Conservation (phyloP, 1,140 invertebrate species). For the Drosophila sturtevanti region DNA sequence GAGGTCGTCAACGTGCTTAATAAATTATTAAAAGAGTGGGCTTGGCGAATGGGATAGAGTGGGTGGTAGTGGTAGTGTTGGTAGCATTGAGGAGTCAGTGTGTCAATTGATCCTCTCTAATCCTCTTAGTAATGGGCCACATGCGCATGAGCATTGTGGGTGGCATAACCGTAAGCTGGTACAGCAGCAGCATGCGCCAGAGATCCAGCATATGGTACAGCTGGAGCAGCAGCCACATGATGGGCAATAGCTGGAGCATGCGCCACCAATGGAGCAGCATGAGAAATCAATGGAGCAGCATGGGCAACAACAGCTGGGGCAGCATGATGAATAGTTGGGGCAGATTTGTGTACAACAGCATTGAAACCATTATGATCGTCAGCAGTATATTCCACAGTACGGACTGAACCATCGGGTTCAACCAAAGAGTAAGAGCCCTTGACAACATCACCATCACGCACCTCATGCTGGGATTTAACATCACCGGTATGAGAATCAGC, state of each 20-base stretch:
- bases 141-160: constrained; percentile 74
- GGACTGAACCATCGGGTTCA: constrained; percentile 85
- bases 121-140: constrained; percentile 70
- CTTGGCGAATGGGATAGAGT: constrained; percentile 86
- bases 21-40: constrained; percentile 93
- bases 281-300: constrained; percentile 57
- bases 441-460: constrained; percentile 85
- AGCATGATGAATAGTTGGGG: constrained; percentile 73
- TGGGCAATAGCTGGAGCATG: constrained; percentile 67
- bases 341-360: constrained; percentile 83
- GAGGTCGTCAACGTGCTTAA: constrained; percentile 87
- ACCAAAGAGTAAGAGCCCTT: constrained; percentile 85
- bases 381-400: constrained; percentile 87
- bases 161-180: constrained; percentile 69
- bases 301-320: constrained; percentile 53
- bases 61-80: constrained; percentile 86
- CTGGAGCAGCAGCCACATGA: constrained; percentile 73
- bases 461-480: constrained; percentile 86
- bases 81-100: constrained; percentile 66
- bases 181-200: constrained; percentile 76
- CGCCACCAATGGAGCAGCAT: constrained; percentile 56
- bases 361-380: constrained; percentile 87
- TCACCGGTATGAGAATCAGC: constrained; percentile 85
- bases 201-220: constrained; percentile 62
- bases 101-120: constrained; percentile 1